Evolutionary conservation across 2,888 invertebrate genomes (phyloP).

Genomic region (Diarsia rubi): DNA sequence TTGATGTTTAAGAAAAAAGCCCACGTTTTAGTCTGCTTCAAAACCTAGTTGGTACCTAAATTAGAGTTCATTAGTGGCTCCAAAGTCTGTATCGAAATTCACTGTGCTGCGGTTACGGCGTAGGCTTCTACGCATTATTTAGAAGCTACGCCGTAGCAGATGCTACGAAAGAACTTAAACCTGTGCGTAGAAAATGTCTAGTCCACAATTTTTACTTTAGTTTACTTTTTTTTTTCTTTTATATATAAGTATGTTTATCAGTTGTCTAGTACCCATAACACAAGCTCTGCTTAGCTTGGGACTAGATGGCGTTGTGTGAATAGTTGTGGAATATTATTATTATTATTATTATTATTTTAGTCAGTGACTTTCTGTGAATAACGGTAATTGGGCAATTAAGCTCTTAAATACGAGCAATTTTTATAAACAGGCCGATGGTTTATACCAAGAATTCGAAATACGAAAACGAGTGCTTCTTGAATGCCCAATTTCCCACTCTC

Average conservation of each 20-base stretch:
- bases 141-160: conserved; percentile 24
- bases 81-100: neutral
- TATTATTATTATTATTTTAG: too few species aligned
- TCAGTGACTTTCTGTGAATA: neutral
- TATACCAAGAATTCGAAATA: conserved; percentile 24
- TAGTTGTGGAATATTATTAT: too few species aligned
- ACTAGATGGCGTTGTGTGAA: too few species aligned
- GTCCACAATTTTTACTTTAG: too few species aligned
- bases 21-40: neutral
- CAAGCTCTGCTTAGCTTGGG: too few species aligned
- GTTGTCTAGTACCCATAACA: too few species aligned
- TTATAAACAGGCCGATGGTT: neutral
- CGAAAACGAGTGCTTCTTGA: conserved; percentile 7
- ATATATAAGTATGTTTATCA: too few species aligned
- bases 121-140: conserved; percentile 14
- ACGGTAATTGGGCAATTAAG: neutral
- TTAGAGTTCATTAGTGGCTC: neutral
- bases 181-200: neutral
- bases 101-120: neutral
- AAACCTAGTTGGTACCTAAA: neutral
- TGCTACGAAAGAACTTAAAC: conserved; percentile 25
- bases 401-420: conserved; percentile 4
- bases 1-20: neutral
- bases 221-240: too few species aligned
- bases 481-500: conserved; percentile 32